These are phyloP conservation scores for Philereme vetulata DNA, from an alignment of 2,888 invertebrate species.

Conservation along the genomic window DNA sequence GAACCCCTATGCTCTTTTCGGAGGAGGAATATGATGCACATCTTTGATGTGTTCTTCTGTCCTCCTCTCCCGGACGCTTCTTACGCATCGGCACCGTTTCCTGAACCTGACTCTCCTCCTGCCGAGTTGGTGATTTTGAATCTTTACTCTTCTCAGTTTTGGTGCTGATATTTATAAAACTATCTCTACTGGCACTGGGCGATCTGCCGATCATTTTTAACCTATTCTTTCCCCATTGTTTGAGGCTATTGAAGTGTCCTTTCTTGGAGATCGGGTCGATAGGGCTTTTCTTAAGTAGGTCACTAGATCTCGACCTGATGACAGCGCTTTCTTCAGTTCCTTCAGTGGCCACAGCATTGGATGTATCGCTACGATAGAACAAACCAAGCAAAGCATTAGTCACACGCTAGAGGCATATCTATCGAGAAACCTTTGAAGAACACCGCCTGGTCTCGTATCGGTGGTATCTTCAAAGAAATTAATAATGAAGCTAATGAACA, in stretches of 20 bases:
- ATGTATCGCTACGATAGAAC: constrained; percentile 81
- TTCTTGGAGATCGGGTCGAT: constrained; percentile 81
- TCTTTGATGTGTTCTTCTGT: constrained; percentile 89
- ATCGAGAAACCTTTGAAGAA: constrained; percentile 67
- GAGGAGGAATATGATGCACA: constrained; percentile 91
- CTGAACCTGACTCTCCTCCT: constrained; percentile 85
- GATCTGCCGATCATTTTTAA: constrained; percentile 89
- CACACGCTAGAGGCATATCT: constrained; percentile 81
- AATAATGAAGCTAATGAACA: constrained; percentile 80
- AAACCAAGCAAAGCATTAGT: constrained; percentile 85
- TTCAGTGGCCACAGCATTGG: constrained; percentile 80
- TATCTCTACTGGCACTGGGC: constrained; percentile 82
- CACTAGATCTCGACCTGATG: constrained; percentile 89
- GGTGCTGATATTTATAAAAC: constrained; percentile 64
- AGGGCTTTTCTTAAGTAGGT: constrained; percentile 88
- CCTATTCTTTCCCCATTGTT: constrained; percentile 93
- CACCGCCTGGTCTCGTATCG: constrained; percentile 76
- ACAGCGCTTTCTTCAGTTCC: constrained; percentile 81
- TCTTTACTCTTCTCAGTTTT: constrained; percentile 72
- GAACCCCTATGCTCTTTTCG: constrained; percentile 87
- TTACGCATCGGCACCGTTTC: constrained; percentile 87
- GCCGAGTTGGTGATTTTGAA: constrained; percentile 64
- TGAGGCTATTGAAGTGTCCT: constrained; percentile 91
- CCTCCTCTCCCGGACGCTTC: constrained; percentile 84
- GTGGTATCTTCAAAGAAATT: constrained; percentile 70